Percentiles rank a stretch among this genome's conserved stretches.
Evolutionary conservation across 2,797 vertebrate species (phyloP).

Genomic region (Yasuhikotakia modesta): DNA sequence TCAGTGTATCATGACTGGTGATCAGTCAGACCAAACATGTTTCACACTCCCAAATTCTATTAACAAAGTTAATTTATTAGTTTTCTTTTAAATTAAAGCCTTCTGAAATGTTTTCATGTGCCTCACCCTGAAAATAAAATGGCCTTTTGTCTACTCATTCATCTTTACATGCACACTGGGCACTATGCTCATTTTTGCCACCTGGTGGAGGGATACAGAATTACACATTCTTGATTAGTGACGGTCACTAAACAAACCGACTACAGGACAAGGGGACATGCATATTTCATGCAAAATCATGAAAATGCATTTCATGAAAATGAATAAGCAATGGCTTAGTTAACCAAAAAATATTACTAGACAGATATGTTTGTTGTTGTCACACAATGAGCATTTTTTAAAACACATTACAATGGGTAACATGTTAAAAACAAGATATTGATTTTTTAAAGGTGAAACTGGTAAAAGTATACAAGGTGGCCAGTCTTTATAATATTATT

Average conservation of each 20-base stretch:
- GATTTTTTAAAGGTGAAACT: neutral
- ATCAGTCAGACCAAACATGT: conserved; percentile 36
- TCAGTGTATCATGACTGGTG: neutral
- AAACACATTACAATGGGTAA: no score
- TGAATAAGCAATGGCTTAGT: neutral
- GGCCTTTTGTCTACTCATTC: conserved; percentile 19
- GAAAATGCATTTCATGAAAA: no score
- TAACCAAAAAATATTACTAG: neutral
- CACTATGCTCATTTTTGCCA: neutral
- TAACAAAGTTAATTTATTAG: conserved; percentile 23
- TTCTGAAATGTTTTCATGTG: conserved; percentile 21
- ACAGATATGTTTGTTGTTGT: no score
- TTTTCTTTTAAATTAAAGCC: conserved; percentile 44
- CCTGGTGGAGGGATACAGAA: neutral
- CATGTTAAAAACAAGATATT: neutral
- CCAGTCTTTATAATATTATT: no score
- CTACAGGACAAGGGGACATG: no score
- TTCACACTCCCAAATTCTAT: conserved; percentile 22
- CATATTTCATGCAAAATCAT: no score
- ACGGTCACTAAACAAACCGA: neutral
- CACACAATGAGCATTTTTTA: no score
- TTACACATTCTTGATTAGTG: conserved; percentile 5
- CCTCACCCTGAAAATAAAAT: conserved; percentile 27
- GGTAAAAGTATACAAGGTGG: no score
- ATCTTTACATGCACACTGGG: neutral